Evolutionary conservation across 2,113 vertebrate species (phyloP), one percentile per base, ranked within the genome.

Genomic region (Cyrtonyx montezumae): DNA sequence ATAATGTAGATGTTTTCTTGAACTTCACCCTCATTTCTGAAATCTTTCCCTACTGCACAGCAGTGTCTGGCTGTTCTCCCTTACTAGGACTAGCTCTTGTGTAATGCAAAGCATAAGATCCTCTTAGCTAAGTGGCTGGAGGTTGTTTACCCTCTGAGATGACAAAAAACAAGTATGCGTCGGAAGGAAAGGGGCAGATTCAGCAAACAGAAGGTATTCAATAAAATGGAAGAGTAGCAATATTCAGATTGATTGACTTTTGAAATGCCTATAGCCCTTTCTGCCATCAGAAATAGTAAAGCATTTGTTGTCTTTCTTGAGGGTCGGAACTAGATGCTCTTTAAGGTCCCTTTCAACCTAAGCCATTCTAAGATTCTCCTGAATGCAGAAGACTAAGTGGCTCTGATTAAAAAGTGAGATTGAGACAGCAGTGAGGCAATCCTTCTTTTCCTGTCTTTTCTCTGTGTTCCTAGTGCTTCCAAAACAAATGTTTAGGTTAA

Each of bases 401-500:
- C 84, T 90, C 80, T 73, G 86, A 87, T 95, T 95, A 95, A 92
- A 76, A 92, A 82, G 74, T 88, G 83, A 96, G 76, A 84, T 96
- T 79, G 69, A 79, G 87, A 96, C 89, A 93, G 78, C 85, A 91
- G 77, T 80, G 74, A 97, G 78, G 63, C 91, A 93, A 93, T 95
- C 55, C 79, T 88, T 67, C 69, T 93, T 74, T 80, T 84, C 91
- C 70, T 71, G 53, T 81, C 89, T 93, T 70, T 74, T 76, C 36
- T 68, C 37, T 65, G 26, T 53, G 42, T 81, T 96, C 91, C 59
- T 93, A 66, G 67, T 87, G 40, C 63, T 86, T 95, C 90, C 85
- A 95, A 96, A 91, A 56, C 62, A 95, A 97, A 95, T 93, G 91
- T 96, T 94, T 96, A 92, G 32, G 62, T 95, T 94, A 48, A 91